Base-by-base conservation (phyloP, 1,140 invertebrate genomes). In the Bombus terrestris region DNA sequence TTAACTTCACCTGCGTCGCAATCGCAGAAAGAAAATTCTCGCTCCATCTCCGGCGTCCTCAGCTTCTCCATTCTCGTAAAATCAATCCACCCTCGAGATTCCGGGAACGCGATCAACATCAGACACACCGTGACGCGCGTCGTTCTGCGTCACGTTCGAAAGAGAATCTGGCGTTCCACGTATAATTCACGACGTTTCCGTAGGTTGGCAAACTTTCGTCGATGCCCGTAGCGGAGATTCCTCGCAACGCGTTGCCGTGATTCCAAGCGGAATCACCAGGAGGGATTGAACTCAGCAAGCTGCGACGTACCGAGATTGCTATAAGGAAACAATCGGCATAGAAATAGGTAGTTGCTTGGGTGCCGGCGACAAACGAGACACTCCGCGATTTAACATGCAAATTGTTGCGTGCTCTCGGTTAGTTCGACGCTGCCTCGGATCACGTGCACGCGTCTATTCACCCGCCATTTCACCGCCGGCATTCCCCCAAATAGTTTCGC, bases 311-410 rank as follows among this genome's bases (percentile, higher is more conserved):
- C n/a, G 81, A 25, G 64, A 88, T 88, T 81, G 78, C 82, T 89
- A 88, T 90, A 90, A 90, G 87, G 86, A 91, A 90, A 92, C 90
- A 92, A 92, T 93, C 86, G 92, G 90, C 89, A 92, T 92, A 91
- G 91, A 92, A 92, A 93, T 92, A 84, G 91, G 81, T 88, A 89
- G 87, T 92, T 89, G 90, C 64, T 71, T 25, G 68, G 74, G 59
- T 39, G 18, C 37, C 22, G 75, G 72, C 83, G 87, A 87, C 89
- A 86, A 88, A 86, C 87, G 69, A 32, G 74, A 37, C 43, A 78
- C 10, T 68, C 81, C 76, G 10, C 57, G 83, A 88, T 83, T 91
- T 89, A 87, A 81, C 78, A 90, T 90, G 89, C 87, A 91, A 91
- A 91, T 91, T 76, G 86, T 82, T 79, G 83, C 66, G 71, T n/a